A percentile compares a stretch with the other conserved stretches of the same genome.
These are phyloP conservation scores for Aphelenchoides bicaudatus DNA, from an alignment of 2,888 invertebrate genomes.

Conservation along the genomic window DNA sequence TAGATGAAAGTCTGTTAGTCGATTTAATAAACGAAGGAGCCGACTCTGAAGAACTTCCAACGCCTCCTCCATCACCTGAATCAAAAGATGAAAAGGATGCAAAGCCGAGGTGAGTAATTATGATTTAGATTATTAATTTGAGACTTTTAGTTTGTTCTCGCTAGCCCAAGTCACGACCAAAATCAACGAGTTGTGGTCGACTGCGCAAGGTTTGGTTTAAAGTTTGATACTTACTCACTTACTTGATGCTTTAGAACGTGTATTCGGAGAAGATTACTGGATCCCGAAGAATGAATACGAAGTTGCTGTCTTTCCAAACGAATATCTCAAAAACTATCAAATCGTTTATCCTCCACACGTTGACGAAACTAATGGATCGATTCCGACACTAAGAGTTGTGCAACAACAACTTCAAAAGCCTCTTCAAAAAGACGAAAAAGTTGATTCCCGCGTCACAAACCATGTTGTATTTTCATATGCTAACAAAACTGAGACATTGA, in stretches of 20 bases:
- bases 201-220: too few relatives aligned
- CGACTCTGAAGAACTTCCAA: slow-evolving; percentile 30
- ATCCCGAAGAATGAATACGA: slow-evolving; percentile 51
- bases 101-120: slow-evolving; percentile 30
- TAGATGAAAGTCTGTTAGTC: slow-evolving; percentile 17
- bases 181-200: slow-evolving; percentile 49
- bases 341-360: slow-evolving; percentile 35
- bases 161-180: slow-evolving; percentile 47
- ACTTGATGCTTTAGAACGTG: too few relatives aligned
- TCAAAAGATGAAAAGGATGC: slow-evolving; percentile 6
- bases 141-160: slow-evolving; percentile 44
- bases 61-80: slow-evolving; percentile 36
- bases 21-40: not conserved
- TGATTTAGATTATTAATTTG: slow-evolving; percentile 4
- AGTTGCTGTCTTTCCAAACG: slow-evolving; percentile 50
- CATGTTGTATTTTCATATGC: slow-evolving; percentile 46
- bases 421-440: slow-evolving; percentile 48
- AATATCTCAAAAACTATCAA: slow-evolving; percentile 43
- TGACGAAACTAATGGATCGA: not conserved
- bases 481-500: slow-evolving; percentile 25
- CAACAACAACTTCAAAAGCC: slow-evolving; percentile 44
- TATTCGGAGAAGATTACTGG: slow-evolving; percentile 56
- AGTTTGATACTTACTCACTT: too few relatives aligned
- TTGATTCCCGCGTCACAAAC: slow-evolving; percentile 32
- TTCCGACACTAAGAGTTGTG: slow-evolving; percentile 42